These are phyloP conservation scores for Phylloscopus trochiloides DNA, from an alignment of 2,113 vertebrate genomes.

Conservation along the genomic window DNA sequence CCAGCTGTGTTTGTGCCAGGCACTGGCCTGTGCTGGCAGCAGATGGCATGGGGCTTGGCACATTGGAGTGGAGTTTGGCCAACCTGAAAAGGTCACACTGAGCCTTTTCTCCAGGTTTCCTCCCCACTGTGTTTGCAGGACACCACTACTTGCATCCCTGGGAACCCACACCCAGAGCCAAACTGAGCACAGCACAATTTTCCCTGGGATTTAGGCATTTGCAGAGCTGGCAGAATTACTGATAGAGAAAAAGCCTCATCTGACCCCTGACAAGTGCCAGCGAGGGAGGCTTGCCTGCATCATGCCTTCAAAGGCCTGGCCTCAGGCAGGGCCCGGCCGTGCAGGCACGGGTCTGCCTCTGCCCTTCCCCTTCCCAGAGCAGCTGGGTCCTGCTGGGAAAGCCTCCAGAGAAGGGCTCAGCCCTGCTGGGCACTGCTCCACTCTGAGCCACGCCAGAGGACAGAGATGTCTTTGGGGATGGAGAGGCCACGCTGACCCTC, in stretches of 20 bases:
- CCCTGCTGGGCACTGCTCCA: rapidly evolving
- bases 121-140: background rate
- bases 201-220: background rate
- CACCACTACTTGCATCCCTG: background rate
- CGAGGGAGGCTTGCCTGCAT: rapidly evolving
- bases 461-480: background rate
- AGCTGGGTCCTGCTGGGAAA: rapidly evolving
- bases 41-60: background rate
- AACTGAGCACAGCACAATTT: background rate
- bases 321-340: rapidly evolving
- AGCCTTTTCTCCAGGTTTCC: background rate
- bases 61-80: background rate
- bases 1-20: background rate
- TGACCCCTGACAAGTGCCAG: rapidly evolving
- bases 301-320: background rate
- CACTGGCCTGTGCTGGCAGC: background rate
- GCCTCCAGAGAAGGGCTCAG: background rate
- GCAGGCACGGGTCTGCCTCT: background rate
- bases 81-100: background rate
- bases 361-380: background rate
- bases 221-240: background rate
- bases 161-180: background rate
- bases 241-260: background rate
- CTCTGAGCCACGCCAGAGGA: rapidly evolving
- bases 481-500: rapidly evolving